Evolutionary conservation across 1,140 invertebrate species (phyloP).

Genomic region (Drosophila truncata): DNA sequence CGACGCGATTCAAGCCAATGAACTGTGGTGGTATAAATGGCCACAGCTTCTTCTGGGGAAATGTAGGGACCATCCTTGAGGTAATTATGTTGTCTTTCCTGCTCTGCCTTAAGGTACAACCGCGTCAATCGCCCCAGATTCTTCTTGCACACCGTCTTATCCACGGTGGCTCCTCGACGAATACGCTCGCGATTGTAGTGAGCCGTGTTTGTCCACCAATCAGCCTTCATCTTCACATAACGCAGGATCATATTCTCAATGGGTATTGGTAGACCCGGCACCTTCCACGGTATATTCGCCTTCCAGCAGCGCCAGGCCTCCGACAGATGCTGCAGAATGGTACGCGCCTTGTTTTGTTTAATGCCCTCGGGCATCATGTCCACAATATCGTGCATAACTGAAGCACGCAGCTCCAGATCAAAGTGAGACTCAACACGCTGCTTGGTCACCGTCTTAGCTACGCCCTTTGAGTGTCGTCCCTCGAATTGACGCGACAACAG

Average conservation of each 20-base stretch:
- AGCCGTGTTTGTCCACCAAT: conserved; percentile 99
- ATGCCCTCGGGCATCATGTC: conserved; percentile 99
- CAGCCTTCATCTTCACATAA: conserved; percentile 99
- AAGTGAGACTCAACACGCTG: conserved; percentile 99
- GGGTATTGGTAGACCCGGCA: conserved; percentile 98
- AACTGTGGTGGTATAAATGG: conserved; percentile 99
- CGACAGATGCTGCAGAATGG: conserved; percentile 99
- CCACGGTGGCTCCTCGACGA: conserved; percentile 96
- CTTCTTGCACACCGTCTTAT: conserved; percentile 99
- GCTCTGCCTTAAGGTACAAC: conserved; percentile 99
- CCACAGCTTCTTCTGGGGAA: conserved; percentile 99
- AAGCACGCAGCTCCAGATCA: conserved; percentile 98
- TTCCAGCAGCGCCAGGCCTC: conserved; percentile 99
- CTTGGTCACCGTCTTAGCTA: conserved; percentile 99
- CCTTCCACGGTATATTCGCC: conserved; percentile 99
- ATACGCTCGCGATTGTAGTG: conserved; percentile 99
- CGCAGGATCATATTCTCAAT: conserved; percentile 99
- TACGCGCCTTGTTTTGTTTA: conserved; percentile 99
- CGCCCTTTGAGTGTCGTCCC: conserved; percentile 99
- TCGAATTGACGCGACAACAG: conserved; percentile 99
- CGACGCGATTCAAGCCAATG: conserved; percentile 99
- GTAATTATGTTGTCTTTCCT: conserved; percentile 99
- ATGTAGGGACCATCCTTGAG: conserved; percentile 99
- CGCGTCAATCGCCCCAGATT: conserved; percentile 98
- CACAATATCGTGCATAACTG: conserved; percentile 99